Evolutionary conservation across 2,888 invertebrate species (phyloP).

Genomic region (Heliconius hortense): DNA sequence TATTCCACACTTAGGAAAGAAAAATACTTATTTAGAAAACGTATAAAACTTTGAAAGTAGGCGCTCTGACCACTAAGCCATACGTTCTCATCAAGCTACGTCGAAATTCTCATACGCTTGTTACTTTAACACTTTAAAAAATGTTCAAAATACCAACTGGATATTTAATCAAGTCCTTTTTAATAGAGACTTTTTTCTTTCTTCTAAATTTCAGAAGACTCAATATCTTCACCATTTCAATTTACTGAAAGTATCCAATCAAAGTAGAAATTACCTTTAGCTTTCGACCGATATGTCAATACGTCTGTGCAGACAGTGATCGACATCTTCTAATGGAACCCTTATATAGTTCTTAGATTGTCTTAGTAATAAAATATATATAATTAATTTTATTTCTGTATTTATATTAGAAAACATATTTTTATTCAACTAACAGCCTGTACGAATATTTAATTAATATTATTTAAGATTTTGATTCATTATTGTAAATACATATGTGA

Average conservation of each 20-base stretch:
- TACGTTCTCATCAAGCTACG: too few species aligned
- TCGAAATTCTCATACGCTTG: too few species aligned
- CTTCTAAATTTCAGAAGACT: slow-evolving; percentile 7
- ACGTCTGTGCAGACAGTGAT: slow-evolving; percentile 31
- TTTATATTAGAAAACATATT: background rate
- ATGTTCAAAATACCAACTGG: too few species aligned
- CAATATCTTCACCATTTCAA: slow-evolving; percentile 22
- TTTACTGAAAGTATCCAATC: slow-evolving; percentile 35
- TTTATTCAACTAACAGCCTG: too few species aligned
- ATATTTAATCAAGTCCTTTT: background rate
- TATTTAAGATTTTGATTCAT: too few species aligned
- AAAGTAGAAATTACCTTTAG: slow-evolving; percentile 27
- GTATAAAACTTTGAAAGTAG: too few species aligned
- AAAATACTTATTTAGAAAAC: too few species aligned
- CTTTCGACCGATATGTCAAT: slow-evolving; percentile 35
- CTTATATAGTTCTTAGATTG: background rate
- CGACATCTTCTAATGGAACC: slow-evolving; percentile 23
- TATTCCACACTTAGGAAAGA: too few species aligned
- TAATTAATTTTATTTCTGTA: background rate
- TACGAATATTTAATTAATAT: too few species aligned
- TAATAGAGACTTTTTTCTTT: background rate
- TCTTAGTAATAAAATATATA: background rate
- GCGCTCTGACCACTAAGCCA: too few species aligned
- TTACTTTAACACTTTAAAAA: too few species aligned
- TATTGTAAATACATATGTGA: too few species aligned